Evolutionary conservation across 2,797 vertebrate genomes (phyloP), one percentile per base, ranked within the genome.

Genomic region (Momotus momota): DNA sequence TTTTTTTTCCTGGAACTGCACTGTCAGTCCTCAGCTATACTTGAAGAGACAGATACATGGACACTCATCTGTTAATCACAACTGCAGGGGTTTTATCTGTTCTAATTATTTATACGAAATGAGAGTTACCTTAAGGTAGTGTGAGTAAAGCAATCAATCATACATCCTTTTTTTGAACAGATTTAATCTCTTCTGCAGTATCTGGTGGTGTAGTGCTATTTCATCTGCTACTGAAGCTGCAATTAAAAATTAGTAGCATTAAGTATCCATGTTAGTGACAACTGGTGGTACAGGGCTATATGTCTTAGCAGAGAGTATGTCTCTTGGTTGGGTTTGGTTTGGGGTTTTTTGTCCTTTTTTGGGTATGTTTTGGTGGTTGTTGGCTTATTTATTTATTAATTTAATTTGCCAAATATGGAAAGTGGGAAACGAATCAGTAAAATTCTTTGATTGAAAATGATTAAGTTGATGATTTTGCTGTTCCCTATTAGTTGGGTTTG

Each of bases 391-490:
- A 31, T 93, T 77, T 20, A 38, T 61, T 67, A 54, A n/a, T 74
- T 70, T 74, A 57, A 81, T 93, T 86, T 88, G 52, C 64, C 93
- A 40, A 88, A 40, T 71, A 8, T 95, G 26, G 40, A 69, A 94
- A 92, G 22, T 65, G 26, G 78, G 86, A 55, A 83, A 31, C 92
- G 16, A 69, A 85, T 96, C 38, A 46, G 3, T 92, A 83, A 82
- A 95, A 70, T 86, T 78, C 20, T 94, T 73, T 64, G 86, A 86
- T 49, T 91, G 74, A 51, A 91, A 89, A 31, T 80, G 74, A 79
- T 95, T 91, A 81, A 81, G 10, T 46, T 90, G 78, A 26, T 90
- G 67, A 88, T 96, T 95, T 93, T 94, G 46, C 60, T 82, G 43
- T 86, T 90, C 16, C 33, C 91, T 82, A 87, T 97, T 61, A 43